phyloP scores from a whole-genome alignment of 2,797 vertebrate species.

The Phoxinus dragarum region DNA sequence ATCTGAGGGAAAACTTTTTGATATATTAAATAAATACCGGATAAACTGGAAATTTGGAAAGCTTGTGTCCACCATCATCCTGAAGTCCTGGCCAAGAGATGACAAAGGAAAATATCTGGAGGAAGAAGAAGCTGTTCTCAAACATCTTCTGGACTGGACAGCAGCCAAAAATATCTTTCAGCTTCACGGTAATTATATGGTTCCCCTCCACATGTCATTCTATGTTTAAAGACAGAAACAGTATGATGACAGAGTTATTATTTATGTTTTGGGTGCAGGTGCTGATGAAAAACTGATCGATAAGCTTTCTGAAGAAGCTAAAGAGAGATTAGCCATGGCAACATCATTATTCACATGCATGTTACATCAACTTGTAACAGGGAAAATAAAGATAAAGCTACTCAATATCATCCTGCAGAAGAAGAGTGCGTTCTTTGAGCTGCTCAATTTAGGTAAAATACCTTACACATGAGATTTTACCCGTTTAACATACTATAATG shows the following conservation, averaged over 20 bases:
- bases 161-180: constrained; percentile 83
- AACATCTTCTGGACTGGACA: constrained; percentile 83
- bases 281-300: constrained; percentile 72
- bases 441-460: constrained; percentile 82
- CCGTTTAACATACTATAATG: background rate
- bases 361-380: constrained; percentile 61
- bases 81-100: constrained; percentile 88
- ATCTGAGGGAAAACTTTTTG: constrained; percentile 69
- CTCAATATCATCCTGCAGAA: constrained; percentile 77
- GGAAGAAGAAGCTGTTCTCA: constrained; percentile 75
- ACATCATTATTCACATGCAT: constrained; percentile 75
- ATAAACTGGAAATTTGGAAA: constrained; percentile 79
- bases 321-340: constrained; percentile 71
- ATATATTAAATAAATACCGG: background rate
- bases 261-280: constrained; percentile 67
- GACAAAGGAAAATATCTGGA: constrained; percentile 16
- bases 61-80: constrained; percentile 86
- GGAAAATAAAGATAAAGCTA: constrained; percentile 75
- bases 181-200: constrained; percentile 75
- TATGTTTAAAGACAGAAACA: background rate
- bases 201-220: background rate
- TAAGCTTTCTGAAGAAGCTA: constrained; percentile 76
- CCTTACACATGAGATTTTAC: background rate
- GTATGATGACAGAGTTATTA: fast-evolving
- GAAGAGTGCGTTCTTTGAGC: constrained; percentile 68